Conservation (phyloP, 2,888 invertebrate genomes). For the Xanthorhoe designata region DNA sequence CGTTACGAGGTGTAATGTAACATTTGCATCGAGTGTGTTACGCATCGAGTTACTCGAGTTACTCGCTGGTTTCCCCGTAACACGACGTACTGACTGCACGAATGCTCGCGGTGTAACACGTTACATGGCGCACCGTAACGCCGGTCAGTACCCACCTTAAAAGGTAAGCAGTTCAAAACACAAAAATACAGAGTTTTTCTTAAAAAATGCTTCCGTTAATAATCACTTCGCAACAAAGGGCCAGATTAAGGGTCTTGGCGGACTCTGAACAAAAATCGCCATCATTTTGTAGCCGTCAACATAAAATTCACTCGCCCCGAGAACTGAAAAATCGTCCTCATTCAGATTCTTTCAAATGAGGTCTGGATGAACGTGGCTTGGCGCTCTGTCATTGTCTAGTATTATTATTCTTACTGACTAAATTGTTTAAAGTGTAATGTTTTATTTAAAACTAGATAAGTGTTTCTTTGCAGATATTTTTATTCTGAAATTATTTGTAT, state of each 20-base stretch:
- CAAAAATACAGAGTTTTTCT: background rate
- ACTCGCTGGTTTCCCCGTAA: too few species aligned
- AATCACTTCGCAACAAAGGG: slow-evolving; percentile 32
- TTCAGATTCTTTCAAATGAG: slow-evolving; percentile 54
- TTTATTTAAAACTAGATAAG: too few species aligned
- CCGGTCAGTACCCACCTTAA: too few species aligned
- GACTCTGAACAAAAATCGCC: slow-evolving; percentile 35
- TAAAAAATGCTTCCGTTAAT: slow-evolving; percentile 27
- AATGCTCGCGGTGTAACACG: too few species aligned
- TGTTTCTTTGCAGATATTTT: too few species aligned
- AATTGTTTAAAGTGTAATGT: too few species aligned
- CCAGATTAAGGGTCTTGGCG: slow-evolving; percentile 33
- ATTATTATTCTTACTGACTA: background rate
- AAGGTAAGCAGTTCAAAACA: background rate
- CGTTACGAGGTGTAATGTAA: too few species aligned
- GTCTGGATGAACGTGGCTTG: background rate
- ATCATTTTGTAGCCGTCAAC: slow-evolving; percentile 38
- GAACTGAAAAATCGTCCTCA: slow-evolving; percentile 71
- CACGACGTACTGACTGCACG: too few species aligned
- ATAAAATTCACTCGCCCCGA: slow-evolving; percentile 61
- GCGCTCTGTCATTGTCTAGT: background rate
- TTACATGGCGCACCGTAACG: too few species aligned
- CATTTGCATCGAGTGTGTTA: too few species aligned
- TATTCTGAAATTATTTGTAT: too few species aligned
- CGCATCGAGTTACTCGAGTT: too few species aligned